A percentile compares a stretch with the other conserved stretches of the same genome.
Evolutionary conservation across 1,140 invertebrate genomes (phyloP).

Genomic region (Drosophila pandora): DNA sequence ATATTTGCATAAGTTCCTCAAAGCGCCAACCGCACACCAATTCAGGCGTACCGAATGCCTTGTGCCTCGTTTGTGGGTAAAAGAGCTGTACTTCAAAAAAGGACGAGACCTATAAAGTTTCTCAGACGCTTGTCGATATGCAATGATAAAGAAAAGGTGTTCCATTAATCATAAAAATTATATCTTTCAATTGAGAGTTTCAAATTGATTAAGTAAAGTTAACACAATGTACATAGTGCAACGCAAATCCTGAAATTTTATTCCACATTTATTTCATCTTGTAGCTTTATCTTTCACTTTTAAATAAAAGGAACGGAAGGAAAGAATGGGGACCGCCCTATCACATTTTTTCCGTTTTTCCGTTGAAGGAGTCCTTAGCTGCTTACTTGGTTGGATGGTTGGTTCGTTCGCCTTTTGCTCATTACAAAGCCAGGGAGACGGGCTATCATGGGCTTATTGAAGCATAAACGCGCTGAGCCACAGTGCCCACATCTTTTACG

Average conservation of each 20-base stretch:
- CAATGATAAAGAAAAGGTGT: background rate
- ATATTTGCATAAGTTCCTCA: constrained; percentile 79
- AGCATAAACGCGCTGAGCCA: constrained; percentile 75
- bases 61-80: constrained; percentile 30
- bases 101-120: background rate
- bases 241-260: background rate
- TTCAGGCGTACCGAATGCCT: constrained; percentile 52
- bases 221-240: background rate
- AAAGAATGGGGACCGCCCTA: background rate
- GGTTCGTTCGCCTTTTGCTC: constrained; percentile 68
- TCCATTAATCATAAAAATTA: no score
- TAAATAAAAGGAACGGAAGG: background rate
- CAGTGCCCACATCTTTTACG: constrained; percentile 59
- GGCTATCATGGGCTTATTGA: constrained; percentile 80
- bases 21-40: constrained; percentile 50
- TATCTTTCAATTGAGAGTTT: no score
- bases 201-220: no score
- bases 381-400: constrained; percentile 16
- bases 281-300: background rate
- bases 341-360: constrained; percentile 10
- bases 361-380: constrained; percentile 34
- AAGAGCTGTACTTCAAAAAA: background rate
- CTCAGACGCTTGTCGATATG: background rate
- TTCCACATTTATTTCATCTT: background rate
- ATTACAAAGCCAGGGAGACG: constrained; percentile 65